Evolutionary conservation across 1,140 invertebrate species (phyloP), one percentile per base, ranked within the genome.

Genomic region (Drosophila takahashii): DNA sequence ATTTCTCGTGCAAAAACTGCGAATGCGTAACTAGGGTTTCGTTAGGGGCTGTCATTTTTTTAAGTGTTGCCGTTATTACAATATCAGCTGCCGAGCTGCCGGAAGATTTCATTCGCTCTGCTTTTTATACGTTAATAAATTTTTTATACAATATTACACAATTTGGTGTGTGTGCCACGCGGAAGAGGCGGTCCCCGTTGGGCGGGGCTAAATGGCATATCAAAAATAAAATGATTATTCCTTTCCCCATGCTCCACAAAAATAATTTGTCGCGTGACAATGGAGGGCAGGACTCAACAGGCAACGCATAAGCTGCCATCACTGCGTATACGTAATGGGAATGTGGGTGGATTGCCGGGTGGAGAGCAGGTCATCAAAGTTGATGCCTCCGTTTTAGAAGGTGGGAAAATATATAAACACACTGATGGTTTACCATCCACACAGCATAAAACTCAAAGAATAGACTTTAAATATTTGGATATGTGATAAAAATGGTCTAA

Each of bases 131-230:
- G 72, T 84, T 83, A 89, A 89, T 84, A 89, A 84, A 89, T 87
- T 83, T 57, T 83, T 83, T 83, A 86, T 87, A 77, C 75, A 86
- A 86, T 86, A 83, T 86, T 87, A 87, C 81, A 86, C 81, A 87
- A 78, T 86, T 86, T 75, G 73, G 62, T 52, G 69, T 41, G 50
- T 18, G 45, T 22, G 22, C 22, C 27, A 36, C 15, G 11, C 27
- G 42, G 34, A 29, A 27, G 27, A 22, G 52, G 44, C 50, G 41
- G 44, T 2, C 6, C 42, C 11, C 9, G 13, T 22, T 9, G 27
- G 50, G 16, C 26, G 56, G 60, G 57, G 29, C 34, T 87, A 87
- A 86, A 86, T 79, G 81, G 65, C 81, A 76, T 86, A 86, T 86
- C 79, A 87, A 79, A 87, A 87, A 87, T 77, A 74, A 84, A 84